These are phyloP conservation scores for Heliconius charithonia DNA, from an alignment of 2,888 invertebrate species.

Conservation along the genomic window DNA sequence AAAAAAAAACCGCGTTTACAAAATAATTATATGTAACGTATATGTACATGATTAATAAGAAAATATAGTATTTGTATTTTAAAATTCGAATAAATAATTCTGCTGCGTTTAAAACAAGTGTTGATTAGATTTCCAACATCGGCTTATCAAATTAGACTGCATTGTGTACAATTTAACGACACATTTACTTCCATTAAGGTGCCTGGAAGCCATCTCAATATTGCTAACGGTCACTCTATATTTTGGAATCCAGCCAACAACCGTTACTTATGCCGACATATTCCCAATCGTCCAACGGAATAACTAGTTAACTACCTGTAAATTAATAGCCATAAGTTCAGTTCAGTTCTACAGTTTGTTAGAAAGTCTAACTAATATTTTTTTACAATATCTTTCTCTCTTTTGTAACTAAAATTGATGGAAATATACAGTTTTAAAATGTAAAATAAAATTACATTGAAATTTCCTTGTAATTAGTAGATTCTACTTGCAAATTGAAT, in stretches of 20 bases:
- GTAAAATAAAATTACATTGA: not conserved
- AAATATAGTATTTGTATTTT: too few species aligned
- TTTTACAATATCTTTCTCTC: not conserved
- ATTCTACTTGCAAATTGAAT: not conserved
- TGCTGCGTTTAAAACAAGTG: not conserved
- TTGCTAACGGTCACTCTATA: conserved; percentile 49
- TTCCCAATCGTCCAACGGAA: conserved; percentile 47
- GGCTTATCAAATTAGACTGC: conserved; percentile 16
- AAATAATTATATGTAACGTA: too few species aligned
- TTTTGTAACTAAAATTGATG: too few species aligned
- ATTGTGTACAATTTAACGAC: conserved; percentile 26
- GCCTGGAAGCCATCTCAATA: conserved; percentile 48
- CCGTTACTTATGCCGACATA: conserved; percentile 58
- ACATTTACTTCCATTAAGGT: conserved; percentile 52
- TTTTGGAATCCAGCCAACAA: conserved; percentile 50
- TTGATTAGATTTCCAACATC: not conserved
- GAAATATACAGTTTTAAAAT: too few species aligned
- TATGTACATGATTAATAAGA: too few species aligned
- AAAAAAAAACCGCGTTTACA: too few species aligned
- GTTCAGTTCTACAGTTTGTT: not conserved
- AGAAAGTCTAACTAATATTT: too few species aligned
- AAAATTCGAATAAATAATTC: not conserved
- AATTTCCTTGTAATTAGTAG: not conserved
- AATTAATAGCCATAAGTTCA: not conserved
- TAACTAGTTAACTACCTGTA: conserved; percentile 9